Percentiles rank a stretch among this genome's conserved stretches.
phyloP scores from a whole-genome alignment of 2,888 invertebrate genomes.

The Bruchidius siliquastri region DNA sequence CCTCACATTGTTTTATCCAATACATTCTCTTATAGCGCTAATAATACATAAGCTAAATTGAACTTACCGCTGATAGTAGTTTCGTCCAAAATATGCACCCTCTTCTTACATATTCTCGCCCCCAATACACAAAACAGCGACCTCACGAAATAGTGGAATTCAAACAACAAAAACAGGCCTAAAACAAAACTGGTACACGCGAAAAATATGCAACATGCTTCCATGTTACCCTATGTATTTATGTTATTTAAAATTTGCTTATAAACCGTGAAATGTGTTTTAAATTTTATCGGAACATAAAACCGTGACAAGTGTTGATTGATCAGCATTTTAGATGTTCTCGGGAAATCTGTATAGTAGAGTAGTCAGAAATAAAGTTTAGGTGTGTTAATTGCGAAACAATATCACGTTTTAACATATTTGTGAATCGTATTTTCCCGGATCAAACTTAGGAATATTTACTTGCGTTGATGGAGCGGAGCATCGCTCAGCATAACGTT shows the following conservation, averaged over 20 bases:
- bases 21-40: no score
- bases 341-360: neutral
- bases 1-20: no score
- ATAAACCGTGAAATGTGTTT: neutral
- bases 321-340: neutral
- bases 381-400: neutral
- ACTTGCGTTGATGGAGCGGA: neutral
- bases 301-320: neutral
- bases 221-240: constrained; percentile 3
- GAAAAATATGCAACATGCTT: constrained; percentile 14
- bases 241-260: neutral
- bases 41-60: neutral
- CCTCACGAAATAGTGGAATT: constrained; percentile 71
- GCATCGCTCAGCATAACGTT: neutral
- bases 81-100: constrained; percentile 61
- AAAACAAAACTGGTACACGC: constrained; percentile 39
- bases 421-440: neutral
- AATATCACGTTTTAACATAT: neutral
- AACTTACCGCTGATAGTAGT: constrained; percentile 64
- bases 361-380: neutral
- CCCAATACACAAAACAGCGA: constrained; percentile 62
- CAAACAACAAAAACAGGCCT: constrained; percentile 58
- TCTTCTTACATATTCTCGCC: constrained; percentile 61
- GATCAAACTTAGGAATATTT: neutral
- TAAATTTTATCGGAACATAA: neutral